Evolutionary conservation across 2,888 invertebrate species (phyloP), one percentile per base, ranked within the genome.

Genomic region (Lysandra bellargus): DNA sequence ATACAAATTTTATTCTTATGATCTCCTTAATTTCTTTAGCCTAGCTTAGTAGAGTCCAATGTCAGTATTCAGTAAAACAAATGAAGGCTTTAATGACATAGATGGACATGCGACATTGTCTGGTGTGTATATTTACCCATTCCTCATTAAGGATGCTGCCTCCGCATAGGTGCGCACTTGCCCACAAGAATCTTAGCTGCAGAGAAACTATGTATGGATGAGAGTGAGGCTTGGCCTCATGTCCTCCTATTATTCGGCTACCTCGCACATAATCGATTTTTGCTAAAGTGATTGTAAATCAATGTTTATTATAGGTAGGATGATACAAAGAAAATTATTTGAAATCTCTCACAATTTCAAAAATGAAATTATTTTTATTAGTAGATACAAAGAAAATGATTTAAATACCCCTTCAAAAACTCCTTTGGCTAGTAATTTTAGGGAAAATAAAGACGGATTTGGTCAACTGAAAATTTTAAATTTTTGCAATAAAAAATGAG

Each of bases 181-280:
- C 80, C 90, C 91, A 92, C 0, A 92, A 81, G 78, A 92, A 85
- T 69, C 90, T 88, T 33, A 87, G 85, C 82, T 95, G 95, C n/a
- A 95, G 83, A 0, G 95, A 94, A 3, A 95, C 91, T 2, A 94
- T 86, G 80, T 94, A 95, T 0, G 95, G 95, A 74, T 93, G 91
- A 64, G 91, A 90, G 80, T 92, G 86, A 0, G 92, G 90, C 40
- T 80, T 84, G 0, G 95, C 92, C 80, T 90, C 89, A 44, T 91
- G 87, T 0, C 95, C 95, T 4, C 95, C 95, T 0, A 92, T 86
- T 5, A 95, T 87, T 80, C 86, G 90, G 4, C 84, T 83, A 80
- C 87, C 81, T 1, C 79, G 79, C 40, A 60, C 37, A 80, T 79
- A 40, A 9, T 80, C 72, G 44, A 57, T 60, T 33, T 64, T 80